Evolutionary conservation across 2,797 vertebrate genomes (phyloP), one percentile per base, ranked within the genome.

Genomic region (Acanthopagrus latus): DNA sequence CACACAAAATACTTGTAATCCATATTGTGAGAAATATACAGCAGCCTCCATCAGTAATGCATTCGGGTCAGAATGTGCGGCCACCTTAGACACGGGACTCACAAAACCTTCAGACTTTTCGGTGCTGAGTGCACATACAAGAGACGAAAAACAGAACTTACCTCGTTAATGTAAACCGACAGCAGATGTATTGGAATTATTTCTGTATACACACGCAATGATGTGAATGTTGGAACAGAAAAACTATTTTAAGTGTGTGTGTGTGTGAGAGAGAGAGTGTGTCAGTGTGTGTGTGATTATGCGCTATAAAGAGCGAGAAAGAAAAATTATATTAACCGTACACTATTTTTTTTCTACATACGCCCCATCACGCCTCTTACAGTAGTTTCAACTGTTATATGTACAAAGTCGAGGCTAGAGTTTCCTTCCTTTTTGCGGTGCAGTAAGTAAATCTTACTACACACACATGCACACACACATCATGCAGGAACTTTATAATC

Each of bases 151-250:
- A 60, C 58, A 70, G 63, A 81, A 71, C 41, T 71, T 66, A 85
- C 74, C 80, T 90, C 81, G 85, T 89, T 90, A 64, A 82, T 80
- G 74, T 70, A 84, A 91, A 88, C 74, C 76, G 71, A 87, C 75
- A 90, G 74, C 84, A 91, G 88, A 90, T 83, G 84, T 55, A 78
- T 25, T 46, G 64, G 23, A 83, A 65, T 82, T 67, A 84, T 77
- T 80, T 59, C 18, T 71, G 78, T 57, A 48, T n/a, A 71, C 69
- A 73, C 55, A 58, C 11, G 65, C 8, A 6, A 75, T 86, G 68
- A 84, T 82, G 52, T 71, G 68, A 76, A 78, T 50, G 43, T 41
- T 84, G 64, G 56, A 80, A 64, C 18, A 77, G 59, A 55, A 14
- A 63, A 38, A 80, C 10, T 58, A 21, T 74, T 81, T 69, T 67